Percentiles rank a stretch among this genome's conserved stretches.
These are phyloP conservation scores for Sarcophaga caerulescens DNA, from an alignment of 2,888 invertebrate species.

Conservation along the genomic window DNA sequence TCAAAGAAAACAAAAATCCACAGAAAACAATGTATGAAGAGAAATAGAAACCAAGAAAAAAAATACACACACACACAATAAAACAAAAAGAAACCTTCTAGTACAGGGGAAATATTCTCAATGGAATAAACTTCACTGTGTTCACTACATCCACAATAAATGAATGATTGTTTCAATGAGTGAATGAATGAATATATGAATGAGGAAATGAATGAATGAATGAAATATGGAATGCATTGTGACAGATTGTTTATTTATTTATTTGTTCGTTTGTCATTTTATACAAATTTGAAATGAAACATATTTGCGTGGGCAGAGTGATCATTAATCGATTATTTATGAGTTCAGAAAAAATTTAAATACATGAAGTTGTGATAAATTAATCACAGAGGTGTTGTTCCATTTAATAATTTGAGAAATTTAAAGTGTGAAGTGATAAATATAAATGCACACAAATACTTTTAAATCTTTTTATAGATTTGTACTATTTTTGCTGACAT, in stretches of 20 bases:
- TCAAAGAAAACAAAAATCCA: background rate
- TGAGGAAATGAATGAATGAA: no score
- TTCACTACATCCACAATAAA: background rate
- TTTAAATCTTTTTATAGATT: no score
- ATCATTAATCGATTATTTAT: background rate
- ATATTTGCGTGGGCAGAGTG: background rate
- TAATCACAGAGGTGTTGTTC: no score
- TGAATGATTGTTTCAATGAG: slow-evolving; percentile 44
- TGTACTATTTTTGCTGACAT: no score
- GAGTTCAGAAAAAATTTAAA: no score
- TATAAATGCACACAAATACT: no score
- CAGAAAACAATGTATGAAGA: background rate
- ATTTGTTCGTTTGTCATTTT: background rate
- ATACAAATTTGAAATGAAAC: background rate
- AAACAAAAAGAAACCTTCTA: background rate
- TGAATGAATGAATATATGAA: no score
- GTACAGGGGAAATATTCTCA: slow-evolving; percentile 30
- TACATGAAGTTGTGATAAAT: no score
- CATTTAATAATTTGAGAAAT: no score
- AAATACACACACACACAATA: background rate
- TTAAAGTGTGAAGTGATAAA: no score
- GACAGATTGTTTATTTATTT: slow-evolving; percentile 45
- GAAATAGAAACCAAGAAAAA: background rate
- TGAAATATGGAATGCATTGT: no score
- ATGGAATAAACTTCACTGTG: slow-evolving; percentile 42